A percentile compares a stretch with the other conserved stretches of the same genome.
Conservation (phyloP, 2,113 vertebrate genomes). For the Pseudopipra pipra region DNA sequence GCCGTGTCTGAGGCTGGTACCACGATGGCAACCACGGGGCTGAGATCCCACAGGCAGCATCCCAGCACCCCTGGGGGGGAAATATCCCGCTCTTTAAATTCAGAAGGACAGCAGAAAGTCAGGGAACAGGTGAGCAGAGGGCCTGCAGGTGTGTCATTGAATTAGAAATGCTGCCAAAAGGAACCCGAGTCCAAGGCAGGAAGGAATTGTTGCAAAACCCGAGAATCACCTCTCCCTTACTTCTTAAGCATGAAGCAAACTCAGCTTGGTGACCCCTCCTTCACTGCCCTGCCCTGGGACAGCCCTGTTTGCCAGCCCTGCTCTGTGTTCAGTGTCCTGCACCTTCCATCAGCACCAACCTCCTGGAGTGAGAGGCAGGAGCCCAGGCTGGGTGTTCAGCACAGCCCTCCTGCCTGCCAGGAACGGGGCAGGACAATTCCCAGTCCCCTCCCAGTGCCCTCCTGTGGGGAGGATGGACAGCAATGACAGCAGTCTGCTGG, state of each 20-base stretch:
- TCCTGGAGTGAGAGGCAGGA: neutral
- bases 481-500: neutral
- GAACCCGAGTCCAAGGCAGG: neutral
- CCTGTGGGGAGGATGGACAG: neutral
- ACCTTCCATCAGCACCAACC: neutral
- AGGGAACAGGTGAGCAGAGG: neutral
- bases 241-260: neutral
- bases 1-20: neutral
- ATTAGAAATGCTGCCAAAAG: neutral
- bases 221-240: neutral
- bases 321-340: neutral
- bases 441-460: neutral
- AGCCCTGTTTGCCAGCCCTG: neutral
- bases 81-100: no score
- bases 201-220: neutral
- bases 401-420: neutral
- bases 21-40: neutral
- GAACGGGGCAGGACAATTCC: neutral
- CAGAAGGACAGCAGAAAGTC: no score
- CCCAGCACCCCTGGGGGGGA: neutral
- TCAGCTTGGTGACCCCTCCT: neutral
- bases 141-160: neutral
- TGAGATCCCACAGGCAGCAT: neutral
- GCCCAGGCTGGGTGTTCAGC: neutral
- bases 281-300: neutral